A percentile compares a stretch with the other conserved stretches of the same genome.
Conservation (phyloP, 2,888 invertebrate species). For the Smittia aterrima region DNA sequence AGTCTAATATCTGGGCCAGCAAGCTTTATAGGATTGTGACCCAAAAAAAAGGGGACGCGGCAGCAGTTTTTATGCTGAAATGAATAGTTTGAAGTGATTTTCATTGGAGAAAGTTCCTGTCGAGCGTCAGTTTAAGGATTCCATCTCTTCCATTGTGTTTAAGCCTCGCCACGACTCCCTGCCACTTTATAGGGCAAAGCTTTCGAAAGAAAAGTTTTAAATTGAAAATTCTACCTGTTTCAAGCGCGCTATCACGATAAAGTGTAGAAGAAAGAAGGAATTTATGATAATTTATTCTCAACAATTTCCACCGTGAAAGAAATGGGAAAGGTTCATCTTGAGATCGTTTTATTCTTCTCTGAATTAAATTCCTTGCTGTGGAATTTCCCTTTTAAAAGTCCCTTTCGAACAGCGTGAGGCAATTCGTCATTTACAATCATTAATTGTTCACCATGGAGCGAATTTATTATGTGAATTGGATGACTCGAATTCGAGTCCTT, state of each 20-base stretch:
- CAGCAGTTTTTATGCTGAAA: neutral
- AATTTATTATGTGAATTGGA: neutral
- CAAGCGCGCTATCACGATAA: neutral
- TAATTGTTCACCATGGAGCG: neutral
- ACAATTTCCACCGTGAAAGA: neutral
- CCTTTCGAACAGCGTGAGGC: neutral
- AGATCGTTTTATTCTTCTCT: neutral
- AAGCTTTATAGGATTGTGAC: neutral
- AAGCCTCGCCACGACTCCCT: neutral
- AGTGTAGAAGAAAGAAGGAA: neutral
- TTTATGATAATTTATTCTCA: slow-evolving; percentile 25
- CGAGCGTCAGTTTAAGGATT: neutral
- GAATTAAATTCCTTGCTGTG: neutral
- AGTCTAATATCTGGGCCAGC: slow-evolving; percentile 38
- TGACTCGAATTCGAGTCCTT: too few species aligned
- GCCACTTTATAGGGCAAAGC: neutral
- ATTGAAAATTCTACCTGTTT: slow-evolving; percentile 12
- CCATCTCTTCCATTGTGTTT: too few species aligned
- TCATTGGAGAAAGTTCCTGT: neutral
- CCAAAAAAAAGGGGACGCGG: slow-evolving; percentile 16
- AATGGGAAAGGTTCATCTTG: neutral
- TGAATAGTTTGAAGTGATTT: neutral
- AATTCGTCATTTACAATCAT: slow-evolving; percentile 3
- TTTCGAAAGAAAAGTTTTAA: slow-evolving; percentile 6
- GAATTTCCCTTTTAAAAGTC: neutral